These are phyloP conservation scores for Dasypus novemcinctus DNA, from an alignment of 2,113 vertebrate genomes.

Conservation along the genomic window DNA sequence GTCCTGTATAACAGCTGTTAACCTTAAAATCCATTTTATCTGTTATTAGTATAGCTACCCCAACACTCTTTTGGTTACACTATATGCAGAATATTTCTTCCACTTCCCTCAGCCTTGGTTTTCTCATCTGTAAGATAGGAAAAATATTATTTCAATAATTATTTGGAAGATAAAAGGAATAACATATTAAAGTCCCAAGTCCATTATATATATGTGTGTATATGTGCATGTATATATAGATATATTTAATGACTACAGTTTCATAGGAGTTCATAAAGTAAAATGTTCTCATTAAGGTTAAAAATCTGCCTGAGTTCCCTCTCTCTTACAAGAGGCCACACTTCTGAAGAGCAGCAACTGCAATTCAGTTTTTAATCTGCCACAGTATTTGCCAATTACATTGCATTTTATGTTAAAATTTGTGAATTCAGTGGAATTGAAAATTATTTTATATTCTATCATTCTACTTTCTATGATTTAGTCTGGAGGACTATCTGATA, in stretches of 20 bases:
- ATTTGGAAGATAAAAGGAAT: neutral
- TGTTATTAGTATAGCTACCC: too few species aligned
- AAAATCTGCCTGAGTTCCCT: neutral
- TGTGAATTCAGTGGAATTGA: neutral
- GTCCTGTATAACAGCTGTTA: too few species aligned
- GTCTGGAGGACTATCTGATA: neutral
- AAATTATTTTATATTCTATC: neutral
- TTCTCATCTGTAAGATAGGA: neutral
- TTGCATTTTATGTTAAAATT: neutral
- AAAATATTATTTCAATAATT: neutral
- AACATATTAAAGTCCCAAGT: neutral
- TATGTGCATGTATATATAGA: too few species aligned
- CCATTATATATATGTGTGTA: accelerated
- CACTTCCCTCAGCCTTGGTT: accelerated
- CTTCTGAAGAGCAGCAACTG: neutral
- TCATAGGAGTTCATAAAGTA: neutral
- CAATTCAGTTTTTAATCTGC: neutral
- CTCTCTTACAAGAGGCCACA: neutral
- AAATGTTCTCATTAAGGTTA: neutral
- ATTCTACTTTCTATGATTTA: neutral
- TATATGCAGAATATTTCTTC: too few species aligned
- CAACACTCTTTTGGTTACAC: too few species aligned
- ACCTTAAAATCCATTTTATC: too few species aligned
- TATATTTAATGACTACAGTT: neutral
- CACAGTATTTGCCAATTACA: neutral